Percentiles rank a stretch among this genome's conserved stretches.
Evolutionary conservation across 2,797 vertebrate species (phyloP).

Genomic region (Brachymystax lenok): DNA sequence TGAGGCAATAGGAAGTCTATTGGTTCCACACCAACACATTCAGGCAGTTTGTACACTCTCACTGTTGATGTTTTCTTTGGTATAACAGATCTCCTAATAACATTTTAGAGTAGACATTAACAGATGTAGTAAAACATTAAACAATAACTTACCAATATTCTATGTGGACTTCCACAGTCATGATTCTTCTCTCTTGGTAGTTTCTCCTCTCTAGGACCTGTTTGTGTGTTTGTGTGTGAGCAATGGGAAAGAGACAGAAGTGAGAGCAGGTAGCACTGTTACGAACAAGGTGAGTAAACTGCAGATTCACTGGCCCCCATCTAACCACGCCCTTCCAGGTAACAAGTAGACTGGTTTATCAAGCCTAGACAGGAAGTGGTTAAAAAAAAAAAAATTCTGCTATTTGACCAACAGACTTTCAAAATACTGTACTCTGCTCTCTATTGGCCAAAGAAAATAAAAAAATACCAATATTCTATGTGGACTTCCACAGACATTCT

Average conservation of each 20-base stretch:
- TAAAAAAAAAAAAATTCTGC: no score
- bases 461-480: no score
- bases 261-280: background rate
- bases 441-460: background rate
- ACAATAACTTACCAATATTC: conserved; percentile 60
- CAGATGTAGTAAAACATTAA: no score
- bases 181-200: conserved; percentile 2
- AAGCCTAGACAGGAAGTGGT: background rate
- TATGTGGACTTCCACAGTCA: conserved; percentile 35
- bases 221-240: background rate
- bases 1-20: no score
- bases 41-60: background rate
- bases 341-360: background rate
- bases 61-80: background rate
- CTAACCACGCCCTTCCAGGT: background rate
- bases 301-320: background rate
- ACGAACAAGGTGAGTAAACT: background rate
- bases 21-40: background rate
- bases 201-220: no score
- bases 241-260: background rate
- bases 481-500: conserved; percentile 30
- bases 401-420: background rate
- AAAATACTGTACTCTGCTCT: background rate
- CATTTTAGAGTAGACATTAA: background rate
- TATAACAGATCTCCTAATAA: background rate